Evolutionary conservation across 1,140 invertebrate species (phyloP), one percentile per base, ranked within the genome.

Genomic region (Melanaphis sacchari): DNA sequence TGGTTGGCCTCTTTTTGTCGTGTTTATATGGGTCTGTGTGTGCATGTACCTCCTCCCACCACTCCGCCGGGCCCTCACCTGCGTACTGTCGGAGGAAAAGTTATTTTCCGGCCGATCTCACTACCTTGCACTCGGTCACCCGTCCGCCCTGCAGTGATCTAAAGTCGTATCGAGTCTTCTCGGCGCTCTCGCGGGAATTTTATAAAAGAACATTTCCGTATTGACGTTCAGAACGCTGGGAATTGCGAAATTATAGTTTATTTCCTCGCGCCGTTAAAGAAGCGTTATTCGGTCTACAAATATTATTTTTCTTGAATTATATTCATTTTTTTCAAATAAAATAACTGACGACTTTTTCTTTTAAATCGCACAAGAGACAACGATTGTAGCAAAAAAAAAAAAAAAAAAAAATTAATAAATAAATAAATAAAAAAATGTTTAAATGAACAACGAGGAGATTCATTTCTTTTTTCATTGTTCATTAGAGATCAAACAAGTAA

Each of bases 1-100:
- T 89, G 87, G 87, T 89, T 89, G 52, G 88, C 88, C 88, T 66
- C 89, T 90, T 90, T 90, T 66, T n/a, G 89, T 66, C 52, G 46
- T 26, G 43, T 89, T 59, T 31, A 43, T 43, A 85, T n/a, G 84
- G 24, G 40, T 85, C 11, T 43, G 46, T 40, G 46, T 31, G 40
- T 26, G 43, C 36, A n/a, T 18, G 41, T 43, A 22, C 43, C 85
- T 24, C 59, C 9, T 8, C 76, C 31, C 81, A 7, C 11, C 84
- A 24, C 26, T n/a, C n/a, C 84, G 41, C 22, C 38, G 24, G 9
- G 7, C 84, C 15, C 59, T 31, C 31, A 76, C 41, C 41, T 40
- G 31, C 18, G 6, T 24, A 46, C 18, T 31, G 87, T 24, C 31
- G 21, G 21, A 43, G 85, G 43, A 46, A 88, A 88, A 88, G 41